Evolutionary conservation across 1,140 invertebrate species (phyloP).

Genomic region (Bombus pascuorum): DNA sequence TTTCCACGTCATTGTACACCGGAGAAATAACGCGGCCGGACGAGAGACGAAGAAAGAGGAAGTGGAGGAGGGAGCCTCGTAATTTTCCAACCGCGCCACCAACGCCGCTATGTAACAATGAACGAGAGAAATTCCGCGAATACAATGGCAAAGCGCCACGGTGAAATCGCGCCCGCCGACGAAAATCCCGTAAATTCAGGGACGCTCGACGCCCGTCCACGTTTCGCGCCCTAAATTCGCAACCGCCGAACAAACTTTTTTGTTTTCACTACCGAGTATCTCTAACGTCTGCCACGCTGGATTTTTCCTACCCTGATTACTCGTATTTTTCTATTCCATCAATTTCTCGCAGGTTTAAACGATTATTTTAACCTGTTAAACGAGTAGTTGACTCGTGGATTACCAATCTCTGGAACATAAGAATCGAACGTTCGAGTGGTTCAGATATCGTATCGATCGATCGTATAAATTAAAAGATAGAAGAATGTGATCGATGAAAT

Average conservation of each 20-base stretch:
- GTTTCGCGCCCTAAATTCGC: slow-evolving; percentile 14
- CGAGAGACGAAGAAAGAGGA: slow-evolving; percentile 44
- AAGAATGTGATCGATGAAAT: no score
- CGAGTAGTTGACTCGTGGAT: no score
- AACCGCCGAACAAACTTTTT: not conserved
- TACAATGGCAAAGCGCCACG: slow-evolving; percentile 55
- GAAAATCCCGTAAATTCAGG: slow-evolving; percentile 61
- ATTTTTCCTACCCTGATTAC: not conserved
- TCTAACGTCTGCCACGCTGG: not conserved
- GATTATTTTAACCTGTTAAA: not conserved
- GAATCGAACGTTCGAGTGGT: no score
- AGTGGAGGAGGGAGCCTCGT: slow-evolving; percentile 57
- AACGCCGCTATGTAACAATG: slow-evolving; percentile 61
- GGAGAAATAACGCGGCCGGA: slow-evolving; percentile 52
- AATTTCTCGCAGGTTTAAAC: not conserved
- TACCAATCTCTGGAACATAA: no score
- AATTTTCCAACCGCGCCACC: slow-evolving; percentile 65
- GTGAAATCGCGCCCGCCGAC: slow-evolving; percentile 41
- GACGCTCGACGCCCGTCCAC: not conserved
- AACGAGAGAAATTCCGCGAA: slow-evolving; percentile 54
- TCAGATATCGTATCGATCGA: no score
- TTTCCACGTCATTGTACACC: slow-evolving; percentile 67
- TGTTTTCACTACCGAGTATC: no score
- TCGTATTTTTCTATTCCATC: not conserved
- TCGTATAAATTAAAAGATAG: no score